A percentile compares a stretch with the other conserved stretches of the same genome.
Conservation (phyloP, 2,797 vertebrate species). For the Tinamus major region DNA sequence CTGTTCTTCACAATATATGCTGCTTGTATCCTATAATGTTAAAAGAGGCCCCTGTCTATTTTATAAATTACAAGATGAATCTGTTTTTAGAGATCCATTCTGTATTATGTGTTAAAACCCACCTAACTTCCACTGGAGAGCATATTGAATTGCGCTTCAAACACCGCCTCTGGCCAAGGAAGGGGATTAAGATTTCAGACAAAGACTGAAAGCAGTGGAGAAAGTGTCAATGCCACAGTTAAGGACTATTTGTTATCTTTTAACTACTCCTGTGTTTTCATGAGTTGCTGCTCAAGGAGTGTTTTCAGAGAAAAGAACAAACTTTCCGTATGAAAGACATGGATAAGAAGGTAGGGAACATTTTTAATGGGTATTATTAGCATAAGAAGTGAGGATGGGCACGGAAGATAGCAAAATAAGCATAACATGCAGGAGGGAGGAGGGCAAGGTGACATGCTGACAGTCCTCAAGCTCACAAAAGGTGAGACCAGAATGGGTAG, state of each 20-base stretch:
- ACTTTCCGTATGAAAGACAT: neutral
- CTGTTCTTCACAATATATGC: neutral
- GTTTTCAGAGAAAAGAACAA: neutral
- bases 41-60: neutral
- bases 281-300: neutral
- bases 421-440: neutral
- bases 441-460: neutral
- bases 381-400: neutral
- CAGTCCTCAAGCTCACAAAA: neutral
- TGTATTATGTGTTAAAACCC: neutral
- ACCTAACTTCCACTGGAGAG: neutral
- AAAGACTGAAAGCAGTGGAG: neutral
- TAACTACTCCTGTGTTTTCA: neutral
- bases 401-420: neutral
- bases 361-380: neutral
- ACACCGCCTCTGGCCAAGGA: neutral
- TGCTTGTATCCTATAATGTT: neutral
- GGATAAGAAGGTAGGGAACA: neutral
- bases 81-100: neutral
- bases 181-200: neutral
- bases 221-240: neutral
- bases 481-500: neutral
- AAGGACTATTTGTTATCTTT: neutral
- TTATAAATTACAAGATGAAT: neutral
- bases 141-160: neutral